phyloP scores from a whole-genome alignment of 2,113 vertebrate genomes.

The Trichechus manatus region DNA sequence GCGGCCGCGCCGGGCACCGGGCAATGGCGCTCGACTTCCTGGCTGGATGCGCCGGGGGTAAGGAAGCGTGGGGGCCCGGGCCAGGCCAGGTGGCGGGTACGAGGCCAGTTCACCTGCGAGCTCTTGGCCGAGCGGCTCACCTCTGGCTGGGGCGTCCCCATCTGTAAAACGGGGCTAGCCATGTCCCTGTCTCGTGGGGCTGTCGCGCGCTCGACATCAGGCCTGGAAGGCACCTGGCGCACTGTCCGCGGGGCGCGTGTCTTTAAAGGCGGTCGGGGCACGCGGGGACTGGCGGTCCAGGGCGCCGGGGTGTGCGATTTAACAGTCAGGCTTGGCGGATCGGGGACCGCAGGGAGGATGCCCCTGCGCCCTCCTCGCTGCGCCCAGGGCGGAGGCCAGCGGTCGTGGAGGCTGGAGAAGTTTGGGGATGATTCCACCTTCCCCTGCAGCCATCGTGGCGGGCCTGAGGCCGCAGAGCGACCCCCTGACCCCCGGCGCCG shows the following conservation, averaged over 20 bases:
- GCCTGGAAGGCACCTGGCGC: background rate
- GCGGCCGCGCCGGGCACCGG: background rate
- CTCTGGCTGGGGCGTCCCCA: background rate
- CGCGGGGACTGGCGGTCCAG: background rate
- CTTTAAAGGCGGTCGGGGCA: background rate
- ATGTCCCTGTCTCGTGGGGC: background rate
- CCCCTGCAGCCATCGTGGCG: background rate
- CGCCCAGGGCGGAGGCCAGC: background rate
- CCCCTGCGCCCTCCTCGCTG: background rate
- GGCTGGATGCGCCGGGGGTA: conserved; percentile 96
- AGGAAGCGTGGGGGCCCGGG: conserved; percentile 37
- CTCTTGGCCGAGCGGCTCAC: background rate
- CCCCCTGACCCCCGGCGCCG: background rate
- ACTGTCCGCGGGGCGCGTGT: background rate
- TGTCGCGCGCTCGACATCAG: background rate
- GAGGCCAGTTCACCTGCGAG: background rate
- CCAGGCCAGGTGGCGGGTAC: background rate
- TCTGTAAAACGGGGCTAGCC: background rate
- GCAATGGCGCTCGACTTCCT: conserved; percentile 94
- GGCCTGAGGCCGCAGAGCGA: background rate
- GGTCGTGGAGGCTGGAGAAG: background rate
- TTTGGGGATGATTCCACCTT: background rate
- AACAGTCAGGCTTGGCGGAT: background rate
- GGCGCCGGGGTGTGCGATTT: background rate
- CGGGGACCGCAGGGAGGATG: background rate